Base-by-base conservation (phyloP, 2,113 vertebrate genomes). In the Protobothrops flavoviridis region DNA sequence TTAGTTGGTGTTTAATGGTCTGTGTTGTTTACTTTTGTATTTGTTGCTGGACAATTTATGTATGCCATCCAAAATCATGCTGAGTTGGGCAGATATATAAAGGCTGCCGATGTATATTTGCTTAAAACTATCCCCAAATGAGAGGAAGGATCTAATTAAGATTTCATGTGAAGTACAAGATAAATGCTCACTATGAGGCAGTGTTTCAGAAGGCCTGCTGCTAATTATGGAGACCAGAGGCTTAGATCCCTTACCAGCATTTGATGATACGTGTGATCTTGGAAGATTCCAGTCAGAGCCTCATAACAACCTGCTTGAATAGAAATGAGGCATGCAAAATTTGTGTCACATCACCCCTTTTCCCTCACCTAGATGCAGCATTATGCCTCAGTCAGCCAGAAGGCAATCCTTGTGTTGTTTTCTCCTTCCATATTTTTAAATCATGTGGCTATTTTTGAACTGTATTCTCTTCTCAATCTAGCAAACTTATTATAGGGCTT, bases 401-500 rank as follows among this genome's bases (percentile, higher is more conserved):
- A 33, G 56, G 69, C 52, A 6, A 45, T 53, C 74, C 17, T 81
- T 39, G 21, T 39, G 69, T 39, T 81, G 39, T 81, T 43, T 43
- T 43, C 20, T 86, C 1, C 10, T 86, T 74, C 26, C 88, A 52
- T 43, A 17, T 85, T 93, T 90, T 85, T 45, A 86, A 56, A 81
- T 17, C 11, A 59, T 57, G 15, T 11, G 39, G 43, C 15, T 90
- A 45, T 85, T 81, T 33, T 56, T 59, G 21, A 50, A n/a, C 45
- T 90, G 50, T 90, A 57, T 61, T 74, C 69, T 61, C 45, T 90
- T 69, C 53, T 89, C 26, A 29, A 85, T 69, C 85, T 11, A 85
- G 69, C 88, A 90, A 93, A 29, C 92, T 90, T 43, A 59, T 90
- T 90, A 90, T 33, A 69, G 87, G 48, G 48, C 7, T 50, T 50